A percentile compares a stretch with the other conserved stretches of the same genome.
These are phyloP conservation scores for Oryzias celebensis DNA, from an alignment of 2,113 vertebrate genomes.

Conservation along the genomic window DNA sequence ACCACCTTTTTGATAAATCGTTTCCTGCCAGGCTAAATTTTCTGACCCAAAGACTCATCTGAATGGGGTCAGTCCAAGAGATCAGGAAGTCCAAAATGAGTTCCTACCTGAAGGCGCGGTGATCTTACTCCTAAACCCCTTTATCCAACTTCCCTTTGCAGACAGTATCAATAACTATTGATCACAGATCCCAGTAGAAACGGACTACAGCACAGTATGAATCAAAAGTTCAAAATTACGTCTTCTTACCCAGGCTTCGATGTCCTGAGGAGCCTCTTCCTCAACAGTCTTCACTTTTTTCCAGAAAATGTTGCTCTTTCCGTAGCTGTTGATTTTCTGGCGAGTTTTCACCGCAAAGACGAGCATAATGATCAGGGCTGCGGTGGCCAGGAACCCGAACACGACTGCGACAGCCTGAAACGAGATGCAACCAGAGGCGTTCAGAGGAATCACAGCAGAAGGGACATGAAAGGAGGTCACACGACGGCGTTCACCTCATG, in stretches of 20 bases:
- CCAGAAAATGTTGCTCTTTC: conserved; percentile 89
- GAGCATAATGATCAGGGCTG: conserved; percentile 84
- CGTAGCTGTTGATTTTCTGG: conserved; percentile 77
- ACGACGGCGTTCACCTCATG: conserved; percentile 81
- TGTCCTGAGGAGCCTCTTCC: conserved; percentile 71
- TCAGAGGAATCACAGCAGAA: not conserved
- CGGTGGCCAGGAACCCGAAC: conserved; percentile 81
- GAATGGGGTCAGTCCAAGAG: too few species aligned
- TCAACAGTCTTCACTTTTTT: conserved; percentile 68
- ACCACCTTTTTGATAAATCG: too few species aligned
- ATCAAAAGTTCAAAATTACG: not conserved
- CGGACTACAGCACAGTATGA: not conserved
- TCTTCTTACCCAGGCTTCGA: conserved; percentile 87
- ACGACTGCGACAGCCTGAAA: conserved; percentile 87
- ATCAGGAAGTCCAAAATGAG: too few species aligned
- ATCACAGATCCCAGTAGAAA: not conserved
- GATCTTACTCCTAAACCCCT: too few species aligned
- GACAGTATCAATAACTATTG: too few species aligned
- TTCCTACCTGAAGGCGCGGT: too few species aligned
- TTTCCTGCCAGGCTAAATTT: too few species aligned
- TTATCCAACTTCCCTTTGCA: too few species aligned
- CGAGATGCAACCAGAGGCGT: not conserved
- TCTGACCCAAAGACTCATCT: too few species aligned
- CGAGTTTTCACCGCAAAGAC: conserved; percentile 88
- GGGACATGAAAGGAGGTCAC: rapidly evolving